Percentiles rank a stretch among this genome's conserved stretches.
Evolutionary conservation across 2,797 vertebrate genomes (phyloP).

Genomic region (Echiichthys vipera): DNA sequence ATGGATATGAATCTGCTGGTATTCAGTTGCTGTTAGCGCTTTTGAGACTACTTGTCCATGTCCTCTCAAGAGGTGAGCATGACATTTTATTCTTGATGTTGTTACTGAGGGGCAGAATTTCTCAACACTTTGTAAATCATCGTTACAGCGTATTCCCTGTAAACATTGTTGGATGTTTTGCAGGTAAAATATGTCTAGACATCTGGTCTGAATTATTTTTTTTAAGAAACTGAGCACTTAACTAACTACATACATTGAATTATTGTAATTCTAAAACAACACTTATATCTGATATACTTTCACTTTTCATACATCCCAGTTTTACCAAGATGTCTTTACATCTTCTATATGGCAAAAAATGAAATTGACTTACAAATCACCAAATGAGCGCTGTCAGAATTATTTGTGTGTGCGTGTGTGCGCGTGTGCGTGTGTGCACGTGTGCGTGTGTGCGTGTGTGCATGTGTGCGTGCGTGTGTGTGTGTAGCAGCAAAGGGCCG

Average conservation of each 20-base stretch:
- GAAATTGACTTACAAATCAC: too few relatives aligned
- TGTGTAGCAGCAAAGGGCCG: slow-evolving; percentile 59
- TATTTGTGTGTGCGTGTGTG: slow-evolving; percentile 26
- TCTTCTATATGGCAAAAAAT: not conserved
- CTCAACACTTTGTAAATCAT: not conserved
- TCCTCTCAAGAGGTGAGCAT: not conserved
- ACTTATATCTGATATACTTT: not conserved
- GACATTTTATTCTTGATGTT: not conserved
- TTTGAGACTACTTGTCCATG: not conserved
- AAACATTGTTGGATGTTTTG: not conserved
- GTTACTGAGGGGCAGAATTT: not conserved
- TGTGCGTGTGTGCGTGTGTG: slow-evolving; percentile 9
- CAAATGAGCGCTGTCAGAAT: slow-evolving; percentile 9
- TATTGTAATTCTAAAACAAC: not conserved
- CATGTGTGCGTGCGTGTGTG: slow-evolving; percentile 23
- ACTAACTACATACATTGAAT: not conserved
- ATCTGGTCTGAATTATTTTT: not conserved
- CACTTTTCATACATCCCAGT: not conserved
- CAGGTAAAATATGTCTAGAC: not conserved
- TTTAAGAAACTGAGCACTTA: not conserved
- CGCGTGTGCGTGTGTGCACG: slow-evolving; percentile 24
- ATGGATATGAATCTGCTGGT: not conserved
- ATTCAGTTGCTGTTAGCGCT: not conserved
- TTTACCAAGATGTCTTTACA: not conserved
- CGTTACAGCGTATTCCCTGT: not conserved